Evolutionary conservation across 2,888 invertebrate genomes (phyloP), one percentile per base, ranked within the genome.

Genomic region (Rhagonycha lutea): DNA sequence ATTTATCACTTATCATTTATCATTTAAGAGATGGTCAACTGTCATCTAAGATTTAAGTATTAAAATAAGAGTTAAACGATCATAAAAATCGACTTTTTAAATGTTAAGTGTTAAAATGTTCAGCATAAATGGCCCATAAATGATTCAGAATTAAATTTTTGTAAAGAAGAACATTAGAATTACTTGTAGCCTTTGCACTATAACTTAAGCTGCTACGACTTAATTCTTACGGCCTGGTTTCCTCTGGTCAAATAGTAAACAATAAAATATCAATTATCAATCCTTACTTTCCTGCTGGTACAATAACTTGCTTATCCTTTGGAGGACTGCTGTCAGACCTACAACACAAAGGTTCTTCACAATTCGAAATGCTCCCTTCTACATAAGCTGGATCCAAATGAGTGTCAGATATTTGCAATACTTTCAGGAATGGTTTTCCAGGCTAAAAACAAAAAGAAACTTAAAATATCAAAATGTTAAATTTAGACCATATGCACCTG

Each of bases 391-490:
- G 96, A 89, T 99, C 98, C 83, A 94, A 95, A 88, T 99, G 99
- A 0, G 98, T 96, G 86, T 99, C 99, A 0, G 98, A 96, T 81
- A 99, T 91, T 84, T 99, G 98, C 10, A 99, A 90, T n/a, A 98
- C 96, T 89, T 97, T 96, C 86, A 96, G 94, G 29, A 92, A 61
- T 4, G 72, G 74, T 29, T 69, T 79, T 47, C 62, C 70, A 18
- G 62, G 14, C 74, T 74, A 29, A 61, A 72, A 70, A 2, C 2
- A 47, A 47, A 47, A n/a, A n/a, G 8, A 68, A 29, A n/a, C 8
- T 26, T 68, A 29, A 14, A 26, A 28, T 14, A 14, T 2, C 9
- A 29, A 10, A 32, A 14, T 32, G 24, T 1, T 68, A 14, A 8
- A 14, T 11, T 26, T 18, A 24, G 82, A 89, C 89, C 2, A 63